Base-by-base conservation (phyloP, 2,797 vertebrate species). In the Phataginus tetradactyla region DNA sequence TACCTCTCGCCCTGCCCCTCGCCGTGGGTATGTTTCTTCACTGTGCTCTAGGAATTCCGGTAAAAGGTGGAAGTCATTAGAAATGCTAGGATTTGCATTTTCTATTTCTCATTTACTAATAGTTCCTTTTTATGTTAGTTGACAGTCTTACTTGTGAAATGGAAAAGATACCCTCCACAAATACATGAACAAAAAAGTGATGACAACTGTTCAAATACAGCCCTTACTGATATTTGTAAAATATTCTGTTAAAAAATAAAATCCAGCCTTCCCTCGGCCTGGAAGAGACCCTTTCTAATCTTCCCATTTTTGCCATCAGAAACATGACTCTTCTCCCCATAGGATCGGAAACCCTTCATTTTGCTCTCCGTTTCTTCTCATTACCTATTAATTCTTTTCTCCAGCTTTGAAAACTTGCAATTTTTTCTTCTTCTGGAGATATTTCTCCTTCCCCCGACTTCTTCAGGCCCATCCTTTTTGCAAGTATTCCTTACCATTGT, bases 211-310 rank as follows among this genome's bases (percentile, higher is more conserved):
- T 59, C 20, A 51, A 32, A 81, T 86, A 59, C 29, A 88, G 29
- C 6, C 69, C 69, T 49, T 87, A 72, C n/a, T 74, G n/a, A 71
- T 71, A 84, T 77, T 72, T 79, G 29, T 4, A 95, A 63, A 66
- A 45, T 85, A n/a, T 29, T 91, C 42, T 66, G 15, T 86, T 89
- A 80, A 63, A 96, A 85, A 49, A 69, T 63, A 83, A 90, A 80
- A 68, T 49, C 14, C 55, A 74, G 29, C 29, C 25, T 34, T 83
- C 17, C 34, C 0, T 61, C 37, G 63, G 27, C 34, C 74, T 29
- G 4, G 57, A 91, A 87, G 61, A 71, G 21, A 84, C 7, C 51
- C 4, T 53, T 68, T 37, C 2, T 29, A 20, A 18, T 10, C 18
- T 74, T 23, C 69, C 18, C 63, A 0, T 84, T 71, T 93, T 53